These are phyloP conservation scores for Pseudococcus jackbeardsleyi DNA, from an alignment of 2,888 invertebrate genomes.

Conservation along the genomic window DNA sequence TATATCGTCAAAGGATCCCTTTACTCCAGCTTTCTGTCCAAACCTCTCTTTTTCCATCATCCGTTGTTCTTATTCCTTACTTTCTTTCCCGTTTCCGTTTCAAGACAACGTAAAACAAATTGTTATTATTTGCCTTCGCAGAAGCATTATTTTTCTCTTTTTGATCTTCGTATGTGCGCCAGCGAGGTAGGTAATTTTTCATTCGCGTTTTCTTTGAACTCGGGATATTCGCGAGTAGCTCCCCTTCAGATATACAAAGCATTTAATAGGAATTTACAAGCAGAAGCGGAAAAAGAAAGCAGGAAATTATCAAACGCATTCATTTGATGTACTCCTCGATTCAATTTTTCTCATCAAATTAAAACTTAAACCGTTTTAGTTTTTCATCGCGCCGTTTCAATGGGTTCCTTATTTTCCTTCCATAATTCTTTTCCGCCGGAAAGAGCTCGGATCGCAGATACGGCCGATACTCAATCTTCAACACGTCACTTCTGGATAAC, in stretches of 20 bases:
- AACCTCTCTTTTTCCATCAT: background rate
- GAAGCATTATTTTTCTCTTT: constrained; percentile 17
- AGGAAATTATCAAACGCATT: background rate
- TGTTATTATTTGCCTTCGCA: background rate
- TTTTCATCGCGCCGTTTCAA: too few relatives aligned
- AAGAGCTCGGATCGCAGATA: too few relatives aligned
- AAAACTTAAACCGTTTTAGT: too few relatives aligned
- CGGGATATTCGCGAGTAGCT: background rate
- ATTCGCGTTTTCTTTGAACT: background rate
- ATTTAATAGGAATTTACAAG: constrained; percentile 1
- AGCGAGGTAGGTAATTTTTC: background rate
- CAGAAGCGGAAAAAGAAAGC: background rate
- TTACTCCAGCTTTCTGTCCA: background rate
- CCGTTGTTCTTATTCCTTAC: background rate
- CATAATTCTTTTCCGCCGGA: too few relatives aligned
- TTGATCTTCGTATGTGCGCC: background rate
- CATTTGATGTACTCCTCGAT: background rate
- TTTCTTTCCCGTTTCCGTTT: background rate
- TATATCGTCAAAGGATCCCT: constrained; percentile 24
- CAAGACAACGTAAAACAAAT: constrained; percentile 14
- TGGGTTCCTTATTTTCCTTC: too few relatives aligned
- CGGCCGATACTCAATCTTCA: too few relatives aligned
- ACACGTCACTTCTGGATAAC: too few relatives aligned
- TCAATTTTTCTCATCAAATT: background rate
- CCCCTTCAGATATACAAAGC: background rate